Percentiles rank a stretch among this genome's conserved stretches.
Evolutionary conservation across 2,113 vertebrate species (phyloP).

Genomic region (Carassius gibelio): DNA sequence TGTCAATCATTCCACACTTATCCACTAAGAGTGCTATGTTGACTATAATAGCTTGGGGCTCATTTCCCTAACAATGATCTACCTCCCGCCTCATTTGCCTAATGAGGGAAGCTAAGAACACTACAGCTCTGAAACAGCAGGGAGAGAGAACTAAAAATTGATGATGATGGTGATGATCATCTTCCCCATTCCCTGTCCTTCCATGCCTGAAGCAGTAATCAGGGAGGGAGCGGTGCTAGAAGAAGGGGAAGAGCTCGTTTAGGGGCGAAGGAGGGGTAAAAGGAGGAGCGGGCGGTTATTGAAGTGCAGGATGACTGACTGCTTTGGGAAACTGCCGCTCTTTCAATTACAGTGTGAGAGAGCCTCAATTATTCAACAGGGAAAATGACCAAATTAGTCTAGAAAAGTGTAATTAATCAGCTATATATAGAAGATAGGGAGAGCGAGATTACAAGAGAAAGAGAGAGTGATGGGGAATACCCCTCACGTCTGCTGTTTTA

Average conservation of each 20-base stretch:
- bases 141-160: constrained; percentile 28
- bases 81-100: constrained; percentile 48
- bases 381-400: constrained; percentile 50
- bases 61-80: constrained; percentile 53
- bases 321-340: constrained; percentile 45
- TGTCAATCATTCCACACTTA: constrained; percentile 37
- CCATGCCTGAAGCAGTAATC: constrained; percentile 55
- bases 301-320: constrained; percentile 46
- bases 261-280: constrained; percentile 30
- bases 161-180: constrained; percentile 56
- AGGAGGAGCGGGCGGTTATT: constrained; percentile 19
- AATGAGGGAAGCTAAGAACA: constrained; percentile 35
- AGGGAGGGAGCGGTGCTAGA: constrained; percentile 46
- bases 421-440: constrained; percentile 19
- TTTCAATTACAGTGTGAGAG: constrained; percentile 47
- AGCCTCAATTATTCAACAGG: constrained; percentile 51
- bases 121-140: constrained; percentile 39
- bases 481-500: constrained; percentile 1
- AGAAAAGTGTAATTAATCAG: constrained; percentile 47
- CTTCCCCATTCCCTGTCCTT: constrained; percentile 45
- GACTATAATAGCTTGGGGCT: constrained; percentile 50
- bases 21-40: constrained; percentile 42
- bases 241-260: not conserved
- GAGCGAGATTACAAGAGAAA: not conserved
- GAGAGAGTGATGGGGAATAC: not conserved